phyloP scores from a whole-genome alignment of 2,113 vertebrate species.

The Chloropsis cyanopogon region DNA sequence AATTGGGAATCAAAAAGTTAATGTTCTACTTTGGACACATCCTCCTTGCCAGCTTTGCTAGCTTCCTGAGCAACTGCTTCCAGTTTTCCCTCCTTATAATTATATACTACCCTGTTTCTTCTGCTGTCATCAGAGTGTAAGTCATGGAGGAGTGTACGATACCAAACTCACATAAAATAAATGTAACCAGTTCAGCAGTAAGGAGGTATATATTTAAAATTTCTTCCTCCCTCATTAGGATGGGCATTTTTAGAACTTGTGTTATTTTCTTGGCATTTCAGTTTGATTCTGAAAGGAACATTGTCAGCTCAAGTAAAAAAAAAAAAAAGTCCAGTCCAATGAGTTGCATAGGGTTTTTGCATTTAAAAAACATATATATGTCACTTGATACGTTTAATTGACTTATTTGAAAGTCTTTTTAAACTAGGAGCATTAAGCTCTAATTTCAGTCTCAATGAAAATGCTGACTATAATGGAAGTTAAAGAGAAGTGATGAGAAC shows the following conservation, averaged over 20 bases:
- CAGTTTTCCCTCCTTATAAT: constrained; percentile 46
- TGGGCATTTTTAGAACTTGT: background rate
- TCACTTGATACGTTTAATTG: constrained; percentile 12
- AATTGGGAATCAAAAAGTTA: background rate
- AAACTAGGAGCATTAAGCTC: constrained; percentile 18
- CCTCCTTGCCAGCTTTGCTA: constrained; percentile 30
- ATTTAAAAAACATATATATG: background rate
- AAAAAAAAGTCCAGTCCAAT: background rate
- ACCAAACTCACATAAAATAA: constrained; percentile 57
- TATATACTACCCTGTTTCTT: constrained; percentile 33
- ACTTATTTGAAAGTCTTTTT: constrained; percentile 37
- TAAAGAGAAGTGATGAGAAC: constrained; percentile 54
- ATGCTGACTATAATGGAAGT: constrained; percentile 59
- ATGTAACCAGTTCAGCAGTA: constrained; percentile 14
- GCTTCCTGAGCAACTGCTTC: constrained; percentile 53
- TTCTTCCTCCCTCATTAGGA: constrained; percentile 28
- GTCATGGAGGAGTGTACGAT: background rate
- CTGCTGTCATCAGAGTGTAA: background rate
- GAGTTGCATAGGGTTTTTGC: background rate
- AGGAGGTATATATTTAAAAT: constrained; percentile 28
- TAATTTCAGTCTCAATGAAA: constrained; percentile 61
- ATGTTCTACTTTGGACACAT: background rate
- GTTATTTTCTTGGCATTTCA: background rate
- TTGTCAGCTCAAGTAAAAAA: background rate
- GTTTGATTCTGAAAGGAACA: background rate